Percentiles rank a stretch among this genome's conserved stretches.
Conservation (phyloP, 2,888 invertebrate species). For the Hesperia comma region DNA sequence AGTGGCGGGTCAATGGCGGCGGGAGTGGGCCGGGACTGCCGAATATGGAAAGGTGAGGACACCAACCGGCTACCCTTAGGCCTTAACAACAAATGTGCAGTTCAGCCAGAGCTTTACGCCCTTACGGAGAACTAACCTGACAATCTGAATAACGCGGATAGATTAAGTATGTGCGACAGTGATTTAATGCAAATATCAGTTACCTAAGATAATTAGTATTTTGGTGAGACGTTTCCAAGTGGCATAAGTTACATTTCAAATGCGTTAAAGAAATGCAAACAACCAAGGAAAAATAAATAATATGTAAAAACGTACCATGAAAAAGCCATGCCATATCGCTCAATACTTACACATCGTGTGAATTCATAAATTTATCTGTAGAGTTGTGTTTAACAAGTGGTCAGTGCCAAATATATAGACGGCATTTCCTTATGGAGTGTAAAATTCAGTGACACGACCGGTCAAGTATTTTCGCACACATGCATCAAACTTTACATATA, state of each 20-base stretch:
- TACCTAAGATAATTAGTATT: too few relatives aligned
- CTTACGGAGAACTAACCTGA: conserved; percentile 6
- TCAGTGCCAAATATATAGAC: conserved; percentile 78
- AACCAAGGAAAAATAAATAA: not conserved
- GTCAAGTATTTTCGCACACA: conserved; percentile 49
- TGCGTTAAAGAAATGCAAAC: conserved; percentile 5
- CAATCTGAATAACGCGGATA: not conserved
- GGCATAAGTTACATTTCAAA: too few relatives aligned
- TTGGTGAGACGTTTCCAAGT: too few relatives aligned
- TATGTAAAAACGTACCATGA: not conserved
- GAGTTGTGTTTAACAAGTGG: conserved; percentile 52
- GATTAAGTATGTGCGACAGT: not conserved
- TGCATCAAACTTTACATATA: conserved; percentile 59
- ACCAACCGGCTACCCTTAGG: conserved; percentile 43
- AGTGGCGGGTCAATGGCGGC: conserved; percentile 79
- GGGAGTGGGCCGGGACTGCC: conserved; percentile 79
- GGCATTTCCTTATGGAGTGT: conserved; percentile 77
- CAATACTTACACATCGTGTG: not conserved
- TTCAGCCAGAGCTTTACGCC: conserved; percentile 2
- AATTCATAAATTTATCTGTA: conserved; percentile 1
- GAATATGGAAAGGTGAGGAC: conserved; percentile 79
- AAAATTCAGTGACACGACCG: conserved; percentile 66
- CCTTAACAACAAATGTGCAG: conserved; percentile 17
- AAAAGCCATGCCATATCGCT: not conserved
- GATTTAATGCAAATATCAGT: too few relatives aligned